Evolutionary conservation across 2,113 vertebrate genomes (phyloP).

Genomic region (Chionodraco myersi): DNA sequence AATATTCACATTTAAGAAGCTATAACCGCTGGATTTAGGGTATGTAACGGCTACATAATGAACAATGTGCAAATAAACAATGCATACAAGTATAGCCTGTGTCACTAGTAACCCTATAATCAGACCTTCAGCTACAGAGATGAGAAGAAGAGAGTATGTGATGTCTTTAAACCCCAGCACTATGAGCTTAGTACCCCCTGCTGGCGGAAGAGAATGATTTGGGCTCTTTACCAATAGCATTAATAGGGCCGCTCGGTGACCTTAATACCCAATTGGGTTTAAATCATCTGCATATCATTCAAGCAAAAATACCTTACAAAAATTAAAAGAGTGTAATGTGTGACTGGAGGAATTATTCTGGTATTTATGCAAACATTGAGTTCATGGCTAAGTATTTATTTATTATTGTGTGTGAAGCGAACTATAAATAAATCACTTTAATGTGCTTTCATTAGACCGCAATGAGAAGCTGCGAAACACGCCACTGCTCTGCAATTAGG

Average conservation of each 20-base stretch:
- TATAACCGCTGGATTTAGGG: background rate
- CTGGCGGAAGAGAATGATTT: constrained; percentile 31
- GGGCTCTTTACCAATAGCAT: background rate
- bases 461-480: constrained; percentile 30
- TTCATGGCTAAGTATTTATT: constrained; percentile 21
- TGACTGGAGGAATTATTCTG: background rate
- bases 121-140: background rate
- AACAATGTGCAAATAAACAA: background rate
- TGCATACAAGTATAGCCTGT: background rate
- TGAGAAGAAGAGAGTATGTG: background rate
- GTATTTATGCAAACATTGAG: background rate
- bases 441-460: constrained; percentile 60
- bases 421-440: constrained; percentile 52
- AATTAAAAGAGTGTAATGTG: background rate
- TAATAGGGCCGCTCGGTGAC: background rate
- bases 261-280: background rate
- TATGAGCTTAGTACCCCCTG: constrained; percentile 61
- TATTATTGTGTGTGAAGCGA: constrained; percentile 20
- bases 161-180: background rate
- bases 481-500: constrained; percentile 30
- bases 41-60: background rate
- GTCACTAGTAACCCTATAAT: background rate
- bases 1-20: background rate
- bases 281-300: background rate
- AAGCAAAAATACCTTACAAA: background rate